Percentiles rank a stretch among this genome's conserved stretches.
Evolutionary conservation across 2,797 vertebrate species (phyloP).

Genomic region (Limnodromus scolopaceus): DNA sequence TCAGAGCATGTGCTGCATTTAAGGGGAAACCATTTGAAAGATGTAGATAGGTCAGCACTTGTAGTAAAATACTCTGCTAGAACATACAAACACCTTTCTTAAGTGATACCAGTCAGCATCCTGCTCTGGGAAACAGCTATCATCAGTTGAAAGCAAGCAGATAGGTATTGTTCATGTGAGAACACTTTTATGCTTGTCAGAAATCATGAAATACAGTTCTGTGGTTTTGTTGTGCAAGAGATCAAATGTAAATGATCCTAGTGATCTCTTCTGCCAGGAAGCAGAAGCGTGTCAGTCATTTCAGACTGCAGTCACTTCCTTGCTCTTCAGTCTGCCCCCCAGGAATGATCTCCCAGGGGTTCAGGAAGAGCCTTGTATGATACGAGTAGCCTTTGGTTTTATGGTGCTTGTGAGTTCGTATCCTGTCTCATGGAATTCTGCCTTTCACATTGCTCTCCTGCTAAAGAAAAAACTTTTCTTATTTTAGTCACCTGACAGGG

Average conservation of each 20-base stretch:
- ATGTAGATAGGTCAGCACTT: neutral
- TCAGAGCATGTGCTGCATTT: neutral
- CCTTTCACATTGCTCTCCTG: neutral
- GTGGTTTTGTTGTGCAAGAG: neutral
- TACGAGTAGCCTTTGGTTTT: neutral
- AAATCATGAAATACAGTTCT: neutral
- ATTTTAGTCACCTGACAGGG: neutral
- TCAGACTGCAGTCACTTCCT: neutral
- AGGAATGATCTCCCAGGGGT: neutral
- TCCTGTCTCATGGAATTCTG: neutral
- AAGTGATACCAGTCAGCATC: neutral
- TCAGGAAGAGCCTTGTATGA: neutral
- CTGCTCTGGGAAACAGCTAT: neutral
- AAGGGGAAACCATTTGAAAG: neutral
- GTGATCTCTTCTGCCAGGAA: neutral
- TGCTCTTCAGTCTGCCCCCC: rapidly evolving
- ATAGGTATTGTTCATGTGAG: neutral
- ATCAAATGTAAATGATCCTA: neutral
- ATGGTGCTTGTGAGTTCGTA: neutral
- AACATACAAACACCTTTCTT: neutral
- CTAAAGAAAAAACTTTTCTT: neutral
- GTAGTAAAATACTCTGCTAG: neutral
- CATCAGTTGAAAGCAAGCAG: neutral
- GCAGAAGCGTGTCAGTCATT: neutral
- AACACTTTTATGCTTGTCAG: neutral